phyloP scores from a whole-genome alignment of 2,113 vertebrate species.

The Salvelinus namaycush region DNA sequence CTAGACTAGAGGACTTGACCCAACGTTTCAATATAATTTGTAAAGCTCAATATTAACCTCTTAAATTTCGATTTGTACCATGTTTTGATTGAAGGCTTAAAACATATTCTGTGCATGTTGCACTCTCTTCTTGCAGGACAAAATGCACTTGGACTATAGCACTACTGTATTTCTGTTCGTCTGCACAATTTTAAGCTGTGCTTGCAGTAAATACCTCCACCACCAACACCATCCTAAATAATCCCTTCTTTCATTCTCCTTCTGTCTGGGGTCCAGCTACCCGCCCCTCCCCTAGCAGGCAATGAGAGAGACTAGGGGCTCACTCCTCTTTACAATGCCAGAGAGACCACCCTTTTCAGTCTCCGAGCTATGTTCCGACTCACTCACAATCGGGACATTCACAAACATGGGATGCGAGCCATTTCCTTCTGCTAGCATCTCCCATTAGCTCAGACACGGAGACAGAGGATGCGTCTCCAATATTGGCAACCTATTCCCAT shows the following conservation, averaged over 20 bases:
- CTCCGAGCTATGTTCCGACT: conserved; percentile 31
- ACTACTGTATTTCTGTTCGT: too few relatives aligned
- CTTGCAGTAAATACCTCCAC: conserved; percentile 45
- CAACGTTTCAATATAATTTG: too few relatives aligned
- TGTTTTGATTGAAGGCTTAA: conserved; percentile 13
- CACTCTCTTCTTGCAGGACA: conserved; percentile 29
- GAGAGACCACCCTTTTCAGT: conserved; percentile 35
- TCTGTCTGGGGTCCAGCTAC: conserved; percentile 44
- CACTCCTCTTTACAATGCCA: conserved; percentile 18
- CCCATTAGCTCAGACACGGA: conserved; percentile 39
- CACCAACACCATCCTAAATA: conserved; percentile 43
- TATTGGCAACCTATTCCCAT: conserved; percentile 10
- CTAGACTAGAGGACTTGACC: too few relatives aligned
- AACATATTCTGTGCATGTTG: conserved; percentile 26
- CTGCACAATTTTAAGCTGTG: conserved; percentile 44
- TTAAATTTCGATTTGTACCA: not conserved
- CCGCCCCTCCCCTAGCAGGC: not conserved
- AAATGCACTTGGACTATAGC: not conserved
- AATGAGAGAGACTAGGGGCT: conserved; percentile 40
- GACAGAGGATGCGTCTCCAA: conserved; percentile 24
- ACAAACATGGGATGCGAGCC: conserved; percentile 40
- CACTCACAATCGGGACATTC: conserved; percentile 63
- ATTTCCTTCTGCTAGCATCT: conserved; percentile 45
- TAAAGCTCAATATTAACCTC: too few relatives aligned
- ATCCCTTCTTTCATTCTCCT: conserved; percentile 52